phyloP scores from a whole-genome alignment of 2,797 vertebrate genomes.

The Alosa sapidissima region DNA sequence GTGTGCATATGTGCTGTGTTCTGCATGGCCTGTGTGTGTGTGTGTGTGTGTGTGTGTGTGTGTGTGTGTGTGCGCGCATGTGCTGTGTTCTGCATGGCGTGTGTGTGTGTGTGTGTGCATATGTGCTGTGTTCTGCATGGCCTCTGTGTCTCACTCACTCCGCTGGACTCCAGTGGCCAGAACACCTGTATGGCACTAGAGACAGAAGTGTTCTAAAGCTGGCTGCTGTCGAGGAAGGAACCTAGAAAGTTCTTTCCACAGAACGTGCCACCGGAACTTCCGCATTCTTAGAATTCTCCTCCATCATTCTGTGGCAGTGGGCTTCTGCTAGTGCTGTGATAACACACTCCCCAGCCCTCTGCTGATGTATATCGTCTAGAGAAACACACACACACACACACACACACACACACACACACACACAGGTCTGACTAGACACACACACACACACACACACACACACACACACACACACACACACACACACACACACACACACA shows the following conservation, averaged over 20 bases:
- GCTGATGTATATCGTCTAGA: not conserved
- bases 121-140: not conserved
- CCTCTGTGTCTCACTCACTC: not conserved
- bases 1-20: no score
- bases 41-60: no score
- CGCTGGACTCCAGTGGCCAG: no score
- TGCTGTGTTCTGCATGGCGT: no score
- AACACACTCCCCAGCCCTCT: not conserved
- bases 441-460: slow-evolving; percentile 38
- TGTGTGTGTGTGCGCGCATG: no score
- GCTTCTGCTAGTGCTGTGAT: not conserved
- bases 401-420: not conserved
- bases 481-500: slow-evolving; percentile 34
- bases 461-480: slow-evolving; percentile 37
- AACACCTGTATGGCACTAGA: no score
- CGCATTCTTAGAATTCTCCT: not conserved
- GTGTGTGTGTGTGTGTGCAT: no score
- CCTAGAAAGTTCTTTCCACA: not conserved
- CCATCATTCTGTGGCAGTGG: not conserved
- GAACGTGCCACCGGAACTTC: not conserved
- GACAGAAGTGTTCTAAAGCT: not conserved
- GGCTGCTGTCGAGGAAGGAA: not conserved
- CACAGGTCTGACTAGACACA: slow-evolving; percentile 47
- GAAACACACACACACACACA: not conserved
- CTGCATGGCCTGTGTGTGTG: no score